These are phyloP conservation scores for Erynnis tages DNA, from an alignment of 2,888 invertebrate genomes.

Conservation along the genomic window DNA sequence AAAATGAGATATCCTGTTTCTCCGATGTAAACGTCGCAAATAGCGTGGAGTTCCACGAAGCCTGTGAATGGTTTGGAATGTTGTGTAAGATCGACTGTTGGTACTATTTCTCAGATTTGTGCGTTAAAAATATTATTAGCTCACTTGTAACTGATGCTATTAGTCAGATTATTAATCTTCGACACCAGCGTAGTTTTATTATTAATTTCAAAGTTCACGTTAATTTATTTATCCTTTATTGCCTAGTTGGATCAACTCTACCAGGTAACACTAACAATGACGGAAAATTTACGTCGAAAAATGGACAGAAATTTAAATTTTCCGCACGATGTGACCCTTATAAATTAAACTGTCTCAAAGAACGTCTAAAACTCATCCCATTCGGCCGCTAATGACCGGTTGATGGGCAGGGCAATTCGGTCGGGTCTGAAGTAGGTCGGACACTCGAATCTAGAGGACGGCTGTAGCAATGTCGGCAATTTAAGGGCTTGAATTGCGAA, in stretches of 20 bases:
- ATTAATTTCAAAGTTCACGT: too few species aligned
- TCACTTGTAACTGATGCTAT: too few species aligned
- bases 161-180: too few species aligned
- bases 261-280: too few species aligned
- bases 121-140: too few species aligned
- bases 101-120: too few species aligned
- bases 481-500: conserved; percentile 1
- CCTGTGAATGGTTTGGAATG: neutral
- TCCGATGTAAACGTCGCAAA: neutral
- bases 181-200: too few species aligned
- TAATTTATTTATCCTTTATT: too few species aligned
- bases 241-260: too few species aligned
- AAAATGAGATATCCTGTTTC: conserved; percentile 9
- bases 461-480: conserved; percentile 7
- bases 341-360: neutral
- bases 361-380: neutral
- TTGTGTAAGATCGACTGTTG: too few species aligned
- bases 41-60: neutral
- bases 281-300: too few species aligned
- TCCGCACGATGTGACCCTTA: neutral
- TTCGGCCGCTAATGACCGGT: conserved; percentile 6
- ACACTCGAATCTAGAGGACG: conserved; percentile 13
- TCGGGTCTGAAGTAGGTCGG: conserved; percentile 19
- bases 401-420: conserved; percentile 10
- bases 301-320: too few species aligned